Base-by-base conservation (phyloP, 2,113 vertebrate genomes). In the Caretta caretta region DNA sequence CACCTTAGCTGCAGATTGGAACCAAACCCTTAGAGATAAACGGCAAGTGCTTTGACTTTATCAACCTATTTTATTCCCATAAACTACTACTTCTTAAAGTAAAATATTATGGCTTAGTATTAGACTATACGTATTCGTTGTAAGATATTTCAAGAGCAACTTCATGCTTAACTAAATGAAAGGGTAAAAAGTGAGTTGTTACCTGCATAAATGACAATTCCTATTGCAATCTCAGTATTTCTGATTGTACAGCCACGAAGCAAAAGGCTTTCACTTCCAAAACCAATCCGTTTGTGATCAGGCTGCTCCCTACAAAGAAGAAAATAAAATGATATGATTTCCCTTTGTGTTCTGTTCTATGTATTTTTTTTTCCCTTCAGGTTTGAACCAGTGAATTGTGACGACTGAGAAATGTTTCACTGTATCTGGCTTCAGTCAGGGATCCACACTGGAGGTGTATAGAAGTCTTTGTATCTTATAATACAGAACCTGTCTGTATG, bases 191-290 rank as follows among this genome's bases (percentile, higher is more conserved):
- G 12, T 25, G 65, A 17, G 0, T 1, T 49, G 85, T 96, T 89
- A 99, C 98, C 98, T 97, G 98, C 97, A 8, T 99, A 99, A 90
- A 99, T 92, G 93, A 99, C 98, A 72, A 99, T 98, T 94, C 98
- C 99, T 81, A 96, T 2, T 25, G 96, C 97, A 65, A 91, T 89
- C 83, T 98, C 98, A 0, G 99, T 99, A 84, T 98, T 98, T 91
- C 98, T 97, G 86, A 99, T 95, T 51, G 98, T 98, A 90, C 99
- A 99, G 46, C 98, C 98, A 93, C 98, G 98, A 84, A 99, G 98
- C 93, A 99, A 97, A 82, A 99, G 98, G 81, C 97, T 99, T 93
- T 99, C 98, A 31, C 97, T 98, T 95, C 98, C 98, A 94, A 98
- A 97, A 87, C 97, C 98, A 69, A 98, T 97, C 53, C 95, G 98